Base-by-base conservation (phyloP, 1,140 invertebrate species). In the Solenopsis fugax region DNA sequence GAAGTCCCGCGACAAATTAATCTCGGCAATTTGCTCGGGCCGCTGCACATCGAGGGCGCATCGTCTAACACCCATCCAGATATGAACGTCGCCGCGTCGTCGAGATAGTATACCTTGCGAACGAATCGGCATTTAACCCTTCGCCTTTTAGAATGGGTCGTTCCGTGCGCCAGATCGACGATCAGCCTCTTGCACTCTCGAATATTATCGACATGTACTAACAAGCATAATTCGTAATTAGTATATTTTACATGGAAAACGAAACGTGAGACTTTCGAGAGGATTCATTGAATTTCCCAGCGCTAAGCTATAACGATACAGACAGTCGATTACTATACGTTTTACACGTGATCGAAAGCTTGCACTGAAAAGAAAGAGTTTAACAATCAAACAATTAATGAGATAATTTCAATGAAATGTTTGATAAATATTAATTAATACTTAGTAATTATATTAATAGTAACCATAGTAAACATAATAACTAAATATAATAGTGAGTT, bases 1-100 rank as follows among this genome's bases (percentile, higher is more conserved):
- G 13, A 37, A 60, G 50, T n/a, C 52, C 12, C 21, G 41, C 34
- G 76, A 78, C 73, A 48, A 77, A 89, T 88, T 80, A 86, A 88
- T 75, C 41, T 50, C 34, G 13, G 29, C 45, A 7, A 24, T 88
- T 69, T 82, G 37, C 24, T 24, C 6, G 37, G 67, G 50, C 54
- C 24, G 52, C 1, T 34, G 69, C 78, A 21, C 48, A 45, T 62
- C 13, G 64, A 29, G 45, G 45, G 13, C 58, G n/a, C 12, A 34
- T 48, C 56, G 13, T 69, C 45, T 50, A 78, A 37, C 24, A 52
- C 12, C 10, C 9, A 54, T 10, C 48, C 45, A 50, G 29, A 67
- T 54, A 41, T 41, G 29, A 29, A 29, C 29, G 29, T 29, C 29
- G 29, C 29, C 29, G 29, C 2, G 29, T 29, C 29, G 29, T 29